phyloP scores from a whole-genome alignment of 2,797 vertebrate genomes.

The Tachyglossus aculeatus region DNA sequence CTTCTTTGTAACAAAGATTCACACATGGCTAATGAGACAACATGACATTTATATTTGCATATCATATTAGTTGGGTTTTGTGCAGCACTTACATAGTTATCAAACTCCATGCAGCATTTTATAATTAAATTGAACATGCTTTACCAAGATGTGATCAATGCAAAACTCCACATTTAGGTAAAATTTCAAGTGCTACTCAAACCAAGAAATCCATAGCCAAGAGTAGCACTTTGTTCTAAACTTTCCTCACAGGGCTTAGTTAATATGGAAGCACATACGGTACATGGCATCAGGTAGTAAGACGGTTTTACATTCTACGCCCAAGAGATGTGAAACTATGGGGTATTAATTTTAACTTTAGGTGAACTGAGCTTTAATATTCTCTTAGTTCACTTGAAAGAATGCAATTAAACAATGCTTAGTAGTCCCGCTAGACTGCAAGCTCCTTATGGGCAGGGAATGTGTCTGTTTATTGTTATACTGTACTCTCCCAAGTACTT shows the following conservation, averaged over 20 bases:
- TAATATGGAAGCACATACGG: no score
- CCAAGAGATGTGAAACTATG: no score
- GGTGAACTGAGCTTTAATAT: no score
- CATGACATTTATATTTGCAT: conserved; percentile 35
- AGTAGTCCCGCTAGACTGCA: no score
- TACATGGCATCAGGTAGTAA: no score
- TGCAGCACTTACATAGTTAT: conserved; percentile 3
- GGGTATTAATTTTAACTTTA: no score
- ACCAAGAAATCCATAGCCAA: not conserved
- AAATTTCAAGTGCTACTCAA: not conserved
- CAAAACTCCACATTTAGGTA: not conserved
- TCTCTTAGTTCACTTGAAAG: no score
- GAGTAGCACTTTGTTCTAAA: not conserved
- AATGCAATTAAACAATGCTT: no score
- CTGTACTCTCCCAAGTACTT: no score
- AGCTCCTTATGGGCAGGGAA: no score
- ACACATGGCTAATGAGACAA: conserved; percentile 22
- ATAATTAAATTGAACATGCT: conserved; percentile 1
- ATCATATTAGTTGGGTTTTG: not conserved
- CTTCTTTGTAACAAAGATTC: conserved; percentile 21
- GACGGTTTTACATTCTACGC: no score
- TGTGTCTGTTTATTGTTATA: no score
- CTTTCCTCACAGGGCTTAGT: not conserved
- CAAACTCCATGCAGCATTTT: conserved; percentile 5
- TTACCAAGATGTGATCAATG: not conserved